Evolutionary conservation across 2,888 invertebrate species (phyloP), one percentile per base, ranked within the genome.

Genomic region (Orthosia incerta): DNA sequence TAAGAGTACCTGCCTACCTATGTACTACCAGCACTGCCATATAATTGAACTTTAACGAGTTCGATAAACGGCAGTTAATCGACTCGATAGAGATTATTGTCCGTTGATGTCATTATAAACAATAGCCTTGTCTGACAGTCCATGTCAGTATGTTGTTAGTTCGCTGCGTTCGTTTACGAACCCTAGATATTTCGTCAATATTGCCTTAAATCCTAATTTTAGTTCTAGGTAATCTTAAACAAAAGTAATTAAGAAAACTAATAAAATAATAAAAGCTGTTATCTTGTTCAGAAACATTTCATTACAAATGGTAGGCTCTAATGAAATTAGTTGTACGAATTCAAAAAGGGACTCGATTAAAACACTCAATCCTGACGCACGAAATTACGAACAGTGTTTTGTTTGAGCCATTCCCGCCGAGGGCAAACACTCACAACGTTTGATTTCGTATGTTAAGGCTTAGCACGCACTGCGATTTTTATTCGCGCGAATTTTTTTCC

Each of bases 11-110:
- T 60, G 20, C 13, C n/a, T n/a, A 55, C 12, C 4, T 65, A 59
- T 39, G 39, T 80, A 76, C 59, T 53, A 12, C 12, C 60, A 26
- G 20, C 61, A 64, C 53, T 59, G 61, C 55, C 13, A 65, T 73
- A 80, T 84, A 87, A 87, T 86, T 75, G 75, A 64, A 73, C 56
- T 81, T 81, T 85, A 87, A 87, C 76, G 82, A 87, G 79, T 71
- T 62, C 64, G 73, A 74, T 85, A 86, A 86, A 79, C 68, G 74
- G 61, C 57, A 64, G 61, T 72, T 83, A 87, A 82, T 87, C 87
- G 77, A 57, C 62, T 57, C 51, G 59, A 67, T 73, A 69, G 26
- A 74, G 76, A 87, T 85, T 85, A 82, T 70, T 75, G 71, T 74
- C 57, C n/a, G 55, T 70, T 74, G 72, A 76, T 79, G 75, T 78